Evolutionary conservation across 2,797 vertebrate species (phyloP).

Genomic region (Malacoctenus gilli): DNA sequence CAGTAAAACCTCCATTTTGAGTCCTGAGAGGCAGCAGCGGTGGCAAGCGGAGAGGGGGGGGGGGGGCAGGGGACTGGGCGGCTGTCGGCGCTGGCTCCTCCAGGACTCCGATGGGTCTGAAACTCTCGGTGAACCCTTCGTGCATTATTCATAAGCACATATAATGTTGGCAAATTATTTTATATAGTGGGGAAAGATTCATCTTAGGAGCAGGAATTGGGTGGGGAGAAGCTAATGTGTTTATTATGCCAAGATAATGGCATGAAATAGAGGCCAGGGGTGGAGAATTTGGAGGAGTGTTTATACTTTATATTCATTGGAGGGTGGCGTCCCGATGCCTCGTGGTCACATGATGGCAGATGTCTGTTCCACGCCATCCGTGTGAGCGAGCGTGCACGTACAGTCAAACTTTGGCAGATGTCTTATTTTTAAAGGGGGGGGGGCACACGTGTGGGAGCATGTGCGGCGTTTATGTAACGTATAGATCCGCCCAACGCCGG

Average conservation of each 20-base stretch:
- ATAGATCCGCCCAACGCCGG: constrained; percentile 27
- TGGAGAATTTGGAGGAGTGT: constrained; percentile 76
- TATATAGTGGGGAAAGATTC: constrained; percentile 81
- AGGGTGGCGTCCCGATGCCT: constrained; percentile 71
- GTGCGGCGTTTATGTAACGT: constrained; percentile 17
- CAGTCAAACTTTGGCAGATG: constrained; percentile 32
- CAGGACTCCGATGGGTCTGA: constrained; percentile 61
- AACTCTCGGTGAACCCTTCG: constrained; percentile 74
- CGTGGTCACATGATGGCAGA: constrained; percentile 75
- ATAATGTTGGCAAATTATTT: constrained; percentile 85
- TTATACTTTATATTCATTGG: constrained; percentile 84
- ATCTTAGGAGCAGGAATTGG: constrained; percentile 79
- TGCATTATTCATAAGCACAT: constrained; percentile 82
- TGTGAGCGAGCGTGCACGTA: constrained; percentile 5
- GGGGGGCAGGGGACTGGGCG: too few relatives aligned
- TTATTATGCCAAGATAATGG: constrained; percentile 85
- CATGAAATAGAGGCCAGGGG: constrained; percentile 80
- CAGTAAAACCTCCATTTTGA: constrained; percentile 46
- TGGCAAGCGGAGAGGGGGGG: too few relatives aligned
- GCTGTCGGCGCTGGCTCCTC: constrained; percentile 64
- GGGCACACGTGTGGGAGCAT: not conserved
- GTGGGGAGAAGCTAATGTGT: constrained; percentile 80
- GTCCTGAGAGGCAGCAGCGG: constrained; percentile 40
- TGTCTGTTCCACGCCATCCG: constrained; percentile 62
- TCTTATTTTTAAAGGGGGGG: constrained; percentile 15